phyloP scores from a whole-genome alignment of 2,797 vertebrate species.

The Sebastes melanostomus region DNA sequence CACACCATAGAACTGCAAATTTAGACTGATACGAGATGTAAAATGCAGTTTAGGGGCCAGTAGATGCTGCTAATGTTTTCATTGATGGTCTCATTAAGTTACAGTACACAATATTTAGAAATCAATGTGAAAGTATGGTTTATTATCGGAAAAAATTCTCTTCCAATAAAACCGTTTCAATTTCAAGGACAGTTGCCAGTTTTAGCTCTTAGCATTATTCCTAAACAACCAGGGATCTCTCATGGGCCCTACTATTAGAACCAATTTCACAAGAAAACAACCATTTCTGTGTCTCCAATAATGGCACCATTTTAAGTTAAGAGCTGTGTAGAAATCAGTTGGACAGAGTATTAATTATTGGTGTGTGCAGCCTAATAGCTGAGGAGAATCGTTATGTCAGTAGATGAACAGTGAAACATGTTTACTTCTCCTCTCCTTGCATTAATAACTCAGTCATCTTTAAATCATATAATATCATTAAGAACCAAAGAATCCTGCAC shows the following conservation, averaged over 20 bases:
- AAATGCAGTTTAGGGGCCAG: neutral
- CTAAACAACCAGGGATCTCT: neutral
- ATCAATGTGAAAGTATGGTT: neutral
- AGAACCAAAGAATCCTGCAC: neutral
- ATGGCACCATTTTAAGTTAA: neutral
- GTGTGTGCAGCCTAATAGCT: neutral
- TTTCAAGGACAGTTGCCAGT: neutral
- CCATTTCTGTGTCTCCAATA: neutral
- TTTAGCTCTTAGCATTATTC: neutral
- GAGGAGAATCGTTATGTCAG: neutral
- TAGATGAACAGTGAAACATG: neutral
- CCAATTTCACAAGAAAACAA: neutral
- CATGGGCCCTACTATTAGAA: neutral
- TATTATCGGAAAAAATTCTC: neutral
- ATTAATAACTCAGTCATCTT: neutral
- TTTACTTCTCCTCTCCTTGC: neutral
- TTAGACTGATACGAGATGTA: neutral
- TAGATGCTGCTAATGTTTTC: neutral
- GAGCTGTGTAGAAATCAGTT: neutral
- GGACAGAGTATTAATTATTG: neutral
- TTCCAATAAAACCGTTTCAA: neutral
- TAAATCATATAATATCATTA: slow-evolving; percentile 1
- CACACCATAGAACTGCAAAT: neutral
- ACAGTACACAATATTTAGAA: neutral
- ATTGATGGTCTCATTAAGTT: neutral